These are phyloP conservation scores for Neolamprologus falcicula DNA, from an alignment of 2,113 vertebrate species.

Conservation along the genomic window DNA sequence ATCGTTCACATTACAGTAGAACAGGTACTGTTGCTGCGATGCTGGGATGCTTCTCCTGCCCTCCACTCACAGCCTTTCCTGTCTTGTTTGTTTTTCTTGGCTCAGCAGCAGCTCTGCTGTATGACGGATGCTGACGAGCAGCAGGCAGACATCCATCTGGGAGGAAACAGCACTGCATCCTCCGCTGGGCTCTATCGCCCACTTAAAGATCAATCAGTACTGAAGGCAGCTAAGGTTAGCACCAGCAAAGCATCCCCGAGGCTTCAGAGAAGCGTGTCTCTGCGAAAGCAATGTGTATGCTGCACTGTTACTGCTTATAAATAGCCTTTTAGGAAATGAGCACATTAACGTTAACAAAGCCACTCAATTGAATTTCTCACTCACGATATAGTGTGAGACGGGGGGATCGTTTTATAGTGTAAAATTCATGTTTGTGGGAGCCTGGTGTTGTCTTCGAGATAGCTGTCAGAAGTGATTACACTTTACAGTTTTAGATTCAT, in stretches of 20 bases:
- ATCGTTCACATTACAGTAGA: not conserved
- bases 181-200: slow-evolving; percentile 38
- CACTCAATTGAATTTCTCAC: not conserved
- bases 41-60: not conserved
- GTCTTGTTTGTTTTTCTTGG: not conserved
- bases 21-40: not conserved
- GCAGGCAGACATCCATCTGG: slow-evolving; percentile 43
- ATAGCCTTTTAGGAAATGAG: not conserved
- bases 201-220: slow-evolving; percentile 6
- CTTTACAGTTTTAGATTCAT: not conserved
- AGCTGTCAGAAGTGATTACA: not conserved
- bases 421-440: not conserved
- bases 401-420: not conserved
- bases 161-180: slow-evolving; percentile 8
- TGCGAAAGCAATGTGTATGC: not conserved
- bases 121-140: slow-evolving; percentile 23
- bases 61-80: not conserved
- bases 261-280: not conserved
- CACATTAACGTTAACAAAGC: not conserved
- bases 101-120: not conserved
- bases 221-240: slow-evolving; percentile 27
- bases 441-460: not conserved
- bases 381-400: not conserved
- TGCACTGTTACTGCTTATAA: not conserved
- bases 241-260: not conserved